These are phyloP conservation scores for Triplophysa rosa DNA, from an alignment of 2,113 vertebrate genomes.

Conservation along the genomic window DNA sequence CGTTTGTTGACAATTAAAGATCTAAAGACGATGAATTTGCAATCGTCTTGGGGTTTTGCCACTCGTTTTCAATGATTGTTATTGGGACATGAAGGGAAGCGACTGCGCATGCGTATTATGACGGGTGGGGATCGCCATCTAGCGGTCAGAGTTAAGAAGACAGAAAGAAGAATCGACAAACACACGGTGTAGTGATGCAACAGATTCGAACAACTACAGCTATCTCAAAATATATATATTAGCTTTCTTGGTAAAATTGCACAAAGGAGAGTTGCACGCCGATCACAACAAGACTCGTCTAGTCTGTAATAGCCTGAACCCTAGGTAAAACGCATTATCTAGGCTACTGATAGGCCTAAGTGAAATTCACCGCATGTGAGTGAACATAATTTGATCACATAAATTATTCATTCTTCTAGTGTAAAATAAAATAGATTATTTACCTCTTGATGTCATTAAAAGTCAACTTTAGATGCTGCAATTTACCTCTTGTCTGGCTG, in stretches of 20 bases:
- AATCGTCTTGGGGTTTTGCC: constrained; percentile 8
- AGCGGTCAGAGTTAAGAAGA: not conserved
- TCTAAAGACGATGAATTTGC: constrained; percentile 7
- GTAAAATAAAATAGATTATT: not conserved
- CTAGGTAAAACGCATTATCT: not conserved
- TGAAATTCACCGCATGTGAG: too few relatives aligned
- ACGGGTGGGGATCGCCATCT: not conserved
- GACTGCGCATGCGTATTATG: constrained; percentile 9
- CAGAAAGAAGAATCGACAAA: not conserved
- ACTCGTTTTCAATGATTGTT: constrained; percentile 23
- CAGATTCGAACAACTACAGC: too few relatives aligned
- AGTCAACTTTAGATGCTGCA: too few relatives aligned
- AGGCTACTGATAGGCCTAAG: too few relatives aligned
- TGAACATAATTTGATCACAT: not conserved
- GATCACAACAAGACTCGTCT: too few relatives aligned
- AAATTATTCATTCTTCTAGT: not conserved
- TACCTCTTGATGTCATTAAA: not conserved
- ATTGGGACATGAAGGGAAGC: not conserved
- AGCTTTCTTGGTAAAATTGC: too few relatives aligned
- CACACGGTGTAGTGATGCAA: too few relatives aligned
- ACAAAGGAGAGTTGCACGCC: too few relatives aligned
- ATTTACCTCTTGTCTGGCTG: too few relatives aligned
- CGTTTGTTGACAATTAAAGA: constrained; percentile 13
- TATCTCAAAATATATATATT: too few relatives aligned
- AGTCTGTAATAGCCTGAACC: not conserved